These are phyloP conservation scores for Enteromius paludinosus DNA, from an alignment of 2,797 vertebrate genomes.

Conservation along the genomic window DNA sequence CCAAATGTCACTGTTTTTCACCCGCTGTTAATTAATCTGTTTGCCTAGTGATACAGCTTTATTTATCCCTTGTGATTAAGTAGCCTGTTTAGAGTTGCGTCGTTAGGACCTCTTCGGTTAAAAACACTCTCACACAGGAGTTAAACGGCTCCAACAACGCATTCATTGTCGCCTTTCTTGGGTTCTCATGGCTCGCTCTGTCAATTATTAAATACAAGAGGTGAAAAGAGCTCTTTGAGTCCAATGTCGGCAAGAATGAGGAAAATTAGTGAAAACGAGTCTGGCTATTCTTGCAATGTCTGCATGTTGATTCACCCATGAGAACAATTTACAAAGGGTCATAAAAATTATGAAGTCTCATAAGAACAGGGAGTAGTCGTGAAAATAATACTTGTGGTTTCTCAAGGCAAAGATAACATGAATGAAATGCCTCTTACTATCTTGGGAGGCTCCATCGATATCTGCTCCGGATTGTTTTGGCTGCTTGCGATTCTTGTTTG, in stretches of 20 bases:
- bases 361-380: neutral
- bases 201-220: slow-evolving; percentile 86
- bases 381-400: slow-evolving; percentile 29
- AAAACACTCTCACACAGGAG: slow-evolving; percentile 57
- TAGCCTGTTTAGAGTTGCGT: slow-evolving; percentile 67
- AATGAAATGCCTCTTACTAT: slow-evolving; percentile 48
- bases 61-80: slow-evolving; percentile 79
- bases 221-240: slow-evolving; percentile 68
- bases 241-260: slow-evolving; percentile 73
- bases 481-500: slow-evolving; percentile 35
- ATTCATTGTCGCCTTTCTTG: slow-evolving; percentile 78
- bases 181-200: slow-evolving; percentile 81
- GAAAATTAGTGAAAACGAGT: slow-evolving; percentile 75
- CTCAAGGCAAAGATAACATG: slow-evolving; percentile 24
- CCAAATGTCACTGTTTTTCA: slow-evolving; percentile 66
- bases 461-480: slow-evolving; percentile 50
- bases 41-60: slow-evolving; percentile 68
- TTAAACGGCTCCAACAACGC: slow-evolving; percentile 75
- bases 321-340: slow-evolving; percentile 9
- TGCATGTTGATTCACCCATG: slow-evolving; percentile 55
- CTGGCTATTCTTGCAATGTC: slow-evolving; percentile 58
- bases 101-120: slow-evolving; percentile 69
- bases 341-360: slow-evolving; percentile 3
- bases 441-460: slow-evolving; percentile 41
- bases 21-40: slow-evolving; percentile 72